Evolutionary conservation across 2,888 invertebrate genomes (phyloP), one percentile per base, ranked within the genome.

Genomic region (Drosophila parthenogenetica): DNA sequence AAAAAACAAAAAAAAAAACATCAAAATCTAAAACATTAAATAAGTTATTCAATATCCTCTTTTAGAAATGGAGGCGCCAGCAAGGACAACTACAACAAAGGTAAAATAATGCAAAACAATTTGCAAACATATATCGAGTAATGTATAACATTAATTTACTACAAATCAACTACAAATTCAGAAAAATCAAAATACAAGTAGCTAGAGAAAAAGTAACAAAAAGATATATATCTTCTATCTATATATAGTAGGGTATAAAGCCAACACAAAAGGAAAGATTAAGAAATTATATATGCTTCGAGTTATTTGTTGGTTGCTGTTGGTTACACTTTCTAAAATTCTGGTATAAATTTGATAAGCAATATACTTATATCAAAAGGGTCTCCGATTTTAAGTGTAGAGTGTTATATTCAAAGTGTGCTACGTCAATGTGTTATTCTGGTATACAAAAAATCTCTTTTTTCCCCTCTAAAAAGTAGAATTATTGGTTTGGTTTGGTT

Each of bases 71-170:
- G 97, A 96, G 96, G 97, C 96, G 95, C 95, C 95, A 95, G 95
- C 94, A 95, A 95, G 96, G 97, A 97, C 96, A 97, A 96, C 97
- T 97, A 94, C 96, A 97, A 96, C 95, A 97, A 97, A 97, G 97
- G 97, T 97, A 97, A 97, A 91, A 89, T 90, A 89, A 85, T 91
- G 90, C 91, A 91, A 90, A 81, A 82, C 75, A 86, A 83, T 83
- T 88, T 90, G 91, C 91, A 81, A 78, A 77, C 73, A 84, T 74
- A 83, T 77, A 85, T 81, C 88, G 92, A 90, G 92, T 91, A 91
- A 91, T 86, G 92, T 92, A 91, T 91, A 90, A 77, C 70, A 85
- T 67, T 81, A 77, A 77, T 90, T 86, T 85, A 78, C 88, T 86
- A 80, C 76, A 86, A 87, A 76, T 73, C 73, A 48, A 77, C 60